Evolutionary conservation across 2,888 invertebrate genomes (phyloP), one percentile per base, ranked within the genome.

Genomic region (Oscheius sp.): DNA sequence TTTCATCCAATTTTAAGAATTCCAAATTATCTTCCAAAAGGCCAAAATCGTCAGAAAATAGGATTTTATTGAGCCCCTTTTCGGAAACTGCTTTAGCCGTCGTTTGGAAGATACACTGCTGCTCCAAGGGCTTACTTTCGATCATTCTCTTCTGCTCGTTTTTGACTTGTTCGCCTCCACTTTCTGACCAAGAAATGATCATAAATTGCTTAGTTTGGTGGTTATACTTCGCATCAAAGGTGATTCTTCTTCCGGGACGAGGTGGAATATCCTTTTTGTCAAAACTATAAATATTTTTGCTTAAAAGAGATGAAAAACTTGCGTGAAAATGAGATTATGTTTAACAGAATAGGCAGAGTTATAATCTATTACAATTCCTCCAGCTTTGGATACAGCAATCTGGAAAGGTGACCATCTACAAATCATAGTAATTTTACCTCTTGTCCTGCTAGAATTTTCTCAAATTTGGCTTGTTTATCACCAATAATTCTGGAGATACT

Each of bases 31-130:
- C 66, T 23, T 66, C 66, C 15, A 66, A 2, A 1, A 66, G 33
- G 17, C 66, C 66, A 29, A 66, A 66, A 6, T 42, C 55, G 3
- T 53, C 55, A 27, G 42, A 45, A n/a, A n/a, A 53, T 8, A 66
- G 42, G 33, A 66, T 55, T 20, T 45, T 50, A 55, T 55, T 66
- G 29, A 66, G 27, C 6, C 27, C 45, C 34, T 39, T 55, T n/a
- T 29, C 29, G 15, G n/a, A 12, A 20, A 15, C n/a, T 3, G 25
- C 15, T 31, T 50, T 48, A 6, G 17, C 64, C 10, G n/a, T 64
- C 15, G 37, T 31, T 20, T 31, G n/a, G 34, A 64, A 64, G 23
- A 46, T 46, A n/a, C 23, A 20, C 64, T 64, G 58, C 27, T 52
- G n/a, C 27, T 23, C 23, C 2, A 5, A n/a, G 27, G 27, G 25